A percentile compares a stretch with the other conserved stretches of the same genome.
Evolutionary conservation across 2,113 vertebrate species (phyloP).

Genomic region (Ammospiza caudacuta): DNA sequence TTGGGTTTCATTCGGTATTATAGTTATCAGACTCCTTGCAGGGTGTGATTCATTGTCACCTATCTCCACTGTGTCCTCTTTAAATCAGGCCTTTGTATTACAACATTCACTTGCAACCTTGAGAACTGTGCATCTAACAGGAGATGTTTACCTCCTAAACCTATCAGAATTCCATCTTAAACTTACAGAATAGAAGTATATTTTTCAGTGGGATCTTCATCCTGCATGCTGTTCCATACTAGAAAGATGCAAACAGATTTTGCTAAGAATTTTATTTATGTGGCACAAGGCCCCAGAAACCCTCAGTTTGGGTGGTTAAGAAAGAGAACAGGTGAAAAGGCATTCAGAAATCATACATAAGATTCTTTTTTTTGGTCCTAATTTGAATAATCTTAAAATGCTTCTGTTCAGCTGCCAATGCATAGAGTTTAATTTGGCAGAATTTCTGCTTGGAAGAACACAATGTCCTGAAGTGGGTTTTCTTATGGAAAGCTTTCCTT

Average conservation of each 20-base stretch:
- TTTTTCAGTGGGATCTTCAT: background rate
- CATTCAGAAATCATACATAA: background rate
- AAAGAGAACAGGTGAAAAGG: background rate
- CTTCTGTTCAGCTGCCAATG: background rate
- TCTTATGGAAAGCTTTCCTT: background rate
- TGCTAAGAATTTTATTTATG: background rate
- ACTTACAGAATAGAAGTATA: background rate
- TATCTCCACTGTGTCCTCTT: background rate
- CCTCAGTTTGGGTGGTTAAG: background rate
- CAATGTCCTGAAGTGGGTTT: background rate
- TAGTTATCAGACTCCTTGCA: background rate
- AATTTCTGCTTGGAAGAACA: conserved; percentile 7
- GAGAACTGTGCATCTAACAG: background rate
- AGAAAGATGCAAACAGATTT: background rate
- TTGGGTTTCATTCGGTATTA: background rate
- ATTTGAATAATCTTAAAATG: background rate
- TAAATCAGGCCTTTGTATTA: background rate
- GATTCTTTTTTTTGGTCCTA: background rate
- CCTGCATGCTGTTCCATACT: background rate
- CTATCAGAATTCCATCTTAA: background rate
- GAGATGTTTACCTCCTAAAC: background rate
- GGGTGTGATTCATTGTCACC: background rate
- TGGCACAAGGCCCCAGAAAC: background rate
- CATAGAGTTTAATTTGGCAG: background rate
- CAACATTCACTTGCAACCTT: background rate